Evolutionary conservation across 2,888 invertebrate species (phyloP).

Genomic region (Apotomis turbidana): DNA sequence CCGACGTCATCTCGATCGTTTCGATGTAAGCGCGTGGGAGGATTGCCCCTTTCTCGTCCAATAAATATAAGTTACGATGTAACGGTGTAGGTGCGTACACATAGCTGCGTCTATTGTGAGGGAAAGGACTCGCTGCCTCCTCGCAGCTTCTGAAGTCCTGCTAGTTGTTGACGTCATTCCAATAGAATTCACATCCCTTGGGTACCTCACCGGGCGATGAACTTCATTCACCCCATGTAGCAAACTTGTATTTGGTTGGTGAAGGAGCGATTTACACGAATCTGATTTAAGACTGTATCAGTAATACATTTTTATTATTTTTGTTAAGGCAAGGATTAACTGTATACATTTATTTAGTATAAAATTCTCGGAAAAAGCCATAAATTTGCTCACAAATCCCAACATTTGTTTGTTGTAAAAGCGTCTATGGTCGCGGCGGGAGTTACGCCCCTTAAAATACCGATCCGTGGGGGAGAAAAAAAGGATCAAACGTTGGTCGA

Average conservation of each 20-base stretch:
- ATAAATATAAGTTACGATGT: constrained; percentile 44
- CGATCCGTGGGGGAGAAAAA: constrained; percentile 43
- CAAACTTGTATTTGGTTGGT: constrained; percentile 26
- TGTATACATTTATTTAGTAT: not conserved
- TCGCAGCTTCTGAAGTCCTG: constrained; percentile 71
- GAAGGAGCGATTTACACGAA: not conserved
- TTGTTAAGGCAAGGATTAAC: not conserved
- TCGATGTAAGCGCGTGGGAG: constrained; percentile 56
- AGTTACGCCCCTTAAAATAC: constrained; percentile 49
- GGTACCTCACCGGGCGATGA: constrained; percentile 68
- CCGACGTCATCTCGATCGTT: constrained; percentile 69
- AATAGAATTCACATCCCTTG: constrained; percentile 79
- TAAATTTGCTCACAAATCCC: constrained; percentile 9
- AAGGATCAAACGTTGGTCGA: constrained; percentile 50
- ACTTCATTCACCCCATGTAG: constrained; percentile 31
- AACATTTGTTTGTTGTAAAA: constrained; percentile 3
- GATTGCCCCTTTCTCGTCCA: constrained; percentile 38
- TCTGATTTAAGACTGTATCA: not conserved
- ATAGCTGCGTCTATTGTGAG: constrained; percentile 44
- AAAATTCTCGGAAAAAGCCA: not conserved
- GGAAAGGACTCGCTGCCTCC: constrained; percentile 62
- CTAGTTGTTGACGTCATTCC: constrained; percentile 85
- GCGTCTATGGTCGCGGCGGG: not conserved
- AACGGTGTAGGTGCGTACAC: constrained; percentile 46
- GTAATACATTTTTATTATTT: not conserved